A percentile compares a stretch with the other conserved stretches of the same genome.
These are phyloP conservation scores for Cenopis cana DNA, from an alignment of 2,888 invertebrate species.

Conservation along the genomic window DNA sequence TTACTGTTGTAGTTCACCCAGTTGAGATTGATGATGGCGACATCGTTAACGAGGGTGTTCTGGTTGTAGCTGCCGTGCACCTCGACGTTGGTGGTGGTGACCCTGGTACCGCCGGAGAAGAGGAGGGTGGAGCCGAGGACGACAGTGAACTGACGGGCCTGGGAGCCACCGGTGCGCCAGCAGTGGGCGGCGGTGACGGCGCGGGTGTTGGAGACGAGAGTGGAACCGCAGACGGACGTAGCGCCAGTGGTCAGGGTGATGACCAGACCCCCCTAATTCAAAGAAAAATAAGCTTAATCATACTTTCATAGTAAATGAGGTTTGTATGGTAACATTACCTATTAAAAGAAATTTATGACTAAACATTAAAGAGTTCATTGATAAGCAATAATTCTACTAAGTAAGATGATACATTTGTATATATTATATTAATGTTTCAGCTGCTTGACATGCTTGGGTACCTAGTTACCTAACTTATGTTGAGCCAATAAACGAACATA, in stretches of 20 bases:
- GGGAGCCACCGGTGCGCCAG: constrained; percentile 52
- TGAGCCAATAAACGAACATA: no score
- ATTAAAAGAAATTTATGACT: no score
- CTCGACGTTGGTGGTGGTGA: constrained; percentile 50
- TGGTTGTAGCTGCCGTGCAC: constrained; percentile 54
- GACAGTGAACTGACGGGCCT: constrained; percentile 54
- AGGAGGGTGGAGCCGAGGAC: constrained; percentile 54
- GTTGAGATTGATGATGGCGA: constrained; percentile 55
- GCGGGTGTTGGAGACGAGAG: constrained; percentile 52
- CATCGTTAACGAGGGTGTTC: constrained; percentile 50
- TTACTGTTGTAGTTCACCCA: constrained; percentile 47
- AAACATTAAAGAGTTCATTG: no score
- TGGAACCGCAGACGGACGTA: constrained; percentile 56
- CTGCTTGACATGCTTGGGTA: no score
- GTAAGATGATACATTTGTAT: no score
- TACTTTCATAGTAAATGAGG: no score
- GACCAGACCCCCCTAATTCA: constrained; percentile 57
- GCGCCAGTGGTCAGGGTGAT: constrained; percentile 50
- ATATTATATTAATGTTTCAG: no score
- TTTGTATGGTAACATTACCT: no score
- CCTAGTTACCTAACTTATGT: no score
- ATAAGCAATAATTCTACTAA: no score
- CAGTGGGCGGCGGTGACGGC: constrained; percentile 58
- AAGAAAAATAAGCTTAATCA: no score
- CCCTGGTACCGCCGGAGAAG: constrained; percentile 54